Conservation (phyloP, 2,888 invertebrate genomes). For the Octonoba sinensis region DNA sequence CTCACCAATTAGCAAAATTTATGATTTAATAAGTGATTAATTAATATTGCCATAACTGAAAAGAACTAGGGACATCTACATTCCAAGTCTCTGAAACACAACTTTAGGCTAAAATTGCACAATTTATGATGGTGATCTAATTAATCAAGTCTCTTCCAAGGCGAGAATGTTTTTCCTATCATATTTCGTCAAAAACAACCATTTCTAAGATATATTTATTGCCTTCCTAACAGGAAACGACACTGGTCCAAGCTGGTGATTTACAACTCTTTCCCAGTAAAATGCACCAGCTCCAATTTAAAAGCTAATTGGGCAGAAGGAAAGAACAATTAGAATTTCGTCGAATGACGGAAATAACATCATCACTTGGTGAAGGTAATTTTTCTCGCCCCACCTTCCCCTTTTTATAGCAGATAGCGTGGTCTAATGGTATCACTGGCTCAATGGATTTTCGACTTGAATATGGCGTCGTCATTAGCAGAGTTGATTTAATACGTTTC, state of each 20-base stretch:
- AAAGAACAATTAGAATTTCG: slow-evolving; percentile 50
- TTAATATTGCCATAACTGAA: too few relatives aligned
- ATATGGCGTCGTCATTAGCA: slow-evolving; percentile 22
- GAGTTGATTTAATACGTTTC: slow-evolving; percentile 48
- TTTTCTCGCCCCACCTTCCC: slow-evolving; percentile 8
- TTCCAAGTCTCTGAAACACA: too few relatives aligned
- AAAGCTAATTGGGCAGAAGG: slow-evolving; percentile 37
- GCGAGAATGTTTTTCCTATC: too few relatives aligned
- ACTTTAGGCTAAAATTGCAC: neutral
- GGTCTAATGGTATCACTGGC: neutral
- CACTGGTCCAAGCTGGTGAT: slow-evolving; percentile 25
- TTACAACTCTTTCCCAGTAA: slow-evolving; percentile 18
- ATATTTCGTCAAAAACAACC: slow-evolving; percentile 14
- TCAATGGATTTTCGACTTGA: slow-evolving; percentile 2
- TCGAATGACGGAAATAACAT: slow-evolving; percentile 44
- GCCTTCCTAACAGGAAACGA: slow-evolving; percentile 41
- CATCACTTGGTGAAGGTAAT: slow-evolving; percentile 12
- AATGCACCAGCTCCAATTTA: neutral
- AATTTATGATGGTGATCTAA: slow-evolving; percentile 23
- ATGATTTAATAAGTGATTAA: too few relatives aligned
- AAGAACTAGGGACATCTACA: too few relatives aligned
- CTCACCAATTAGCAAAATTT: too few relatives aligned
- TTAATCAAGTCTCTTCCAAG: too few relatives aligned
- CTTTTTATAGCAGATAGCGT: slow-evolving; percentile 23
- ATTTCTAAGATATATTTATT: slow-evolving; percentile 32